Base-by-base conservation (phyloP, 2,888 invertebrate species). In the Aplocera efformata region DNA sequence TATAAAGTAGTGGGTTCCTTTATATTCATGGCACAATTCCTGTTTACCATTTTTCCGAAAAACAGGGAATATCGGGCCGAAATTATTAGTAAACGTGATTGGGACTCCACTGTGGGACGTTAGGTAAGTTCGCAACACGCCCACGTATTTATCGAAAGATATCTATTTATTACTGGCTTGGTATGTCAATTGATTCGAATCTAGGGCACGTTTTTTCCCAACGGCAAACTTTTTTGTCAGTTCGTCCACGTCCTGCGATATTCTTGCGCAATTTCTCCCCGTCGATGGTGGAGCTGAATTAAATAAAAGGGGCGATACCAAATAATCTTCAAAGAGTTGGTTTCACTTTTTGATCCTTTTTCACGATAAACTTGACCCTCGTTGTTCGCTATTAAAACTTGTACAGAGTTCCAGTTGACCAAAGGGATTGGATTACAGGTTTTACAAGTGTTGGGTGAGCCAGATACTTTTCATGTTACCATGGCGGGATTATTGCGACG, bases 331-430 rank as follows among this genome's bases (percentile, higher is more conserved):
- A 39, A 48, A 44, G 43, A 40, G 32, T 45, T 42, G 24, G 50
- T 51, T 54, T 53, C 48, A 52, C 57, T 56, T 45, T 52, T 51
- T 48, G 39, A 55, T 56, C 55, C 53, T 55, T 42, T 52, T 46
- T 42, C 36, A 42, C 39, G 45, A 43, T 45, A 48, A 52, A 50
- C 30, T 41, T 46, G 51, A 52, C 52, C 49, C 53, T 56, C 45
- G 41, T 43, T 53, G 44, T 53, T 36, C 47, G 54, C 50, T 50
- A 55, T 52, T 56, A 50, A 32, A 56, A 56, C 47, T 52, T 54
- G 22, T 54, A 46, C 44, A 51, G 45, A 47, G 35, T 37, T 51
- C 20, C 32, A 45, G 39, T 54, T 50, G 52, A 53, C 56, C 58
- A 54, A 56, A 49, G 44, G 50, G 41, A 52, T 46, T 36, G 49